Base-by-base conservation (phyloP, 1,140 invertebrate species). In the Pseudomyrmex pallidus region DNA sequence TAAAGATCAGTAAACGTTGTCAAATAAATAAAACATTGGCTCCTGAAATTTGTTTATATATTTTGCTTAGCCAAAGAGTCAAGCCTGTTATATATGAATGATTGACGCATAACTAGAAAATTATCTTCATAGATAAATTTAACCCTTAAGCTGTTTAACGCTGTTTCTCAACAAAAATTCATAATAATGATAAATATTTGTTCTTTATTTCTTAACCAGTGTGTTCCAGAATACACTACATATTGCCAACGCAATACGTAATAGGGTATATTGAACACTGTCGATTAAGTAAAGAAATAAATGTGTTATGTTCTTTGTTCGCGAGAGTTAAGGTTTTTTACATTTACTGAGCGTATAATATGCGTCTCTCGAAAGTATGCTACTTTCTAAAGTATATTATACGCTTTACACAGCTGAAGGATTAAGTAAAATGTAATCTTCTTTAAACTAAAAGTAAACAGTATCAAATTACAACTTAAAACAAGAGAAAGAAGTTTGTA, bases 21-120 rank as follows among this genome's bases (percentile, higher is more conserved):
- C 54, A 80, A 57, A 64, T 9, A 66, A 64, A 2, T 57, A 77
- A 80, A 35, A 83, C n/a, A 44, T 56, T 66, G 5, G 44, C 35
- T 56, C 56, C 44, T 7, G 35, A 35, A 20, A 2, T 56, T 74
- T 48, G 56, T 8, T 35, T 76, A 56, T 46, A 66, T 44, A 76
- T 20, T 15, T 54, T 20, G 46, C 22, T 66, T 15, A 66, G 12
- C 48, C 8, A 67, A 77, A 77, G 22, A 67, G 9, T 1, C 35
- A 35, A 56, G 10, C 9, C 15, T 63, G 15, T 48, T 46, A 13
- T 20, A 52, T 35, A 5, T 56, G 44, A 74, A 48, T 46, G 25
- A 59, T 80, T 35, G 35, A 35, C 5, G 35, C 35, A 5, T 35
- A 35, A 35, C 35, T 35, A 35, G 35, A 35, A 35, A 35, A 35